Base-by-base conservation (phyloP, 1,140 invertebrate species). In the Gryon sp. region DNA sequence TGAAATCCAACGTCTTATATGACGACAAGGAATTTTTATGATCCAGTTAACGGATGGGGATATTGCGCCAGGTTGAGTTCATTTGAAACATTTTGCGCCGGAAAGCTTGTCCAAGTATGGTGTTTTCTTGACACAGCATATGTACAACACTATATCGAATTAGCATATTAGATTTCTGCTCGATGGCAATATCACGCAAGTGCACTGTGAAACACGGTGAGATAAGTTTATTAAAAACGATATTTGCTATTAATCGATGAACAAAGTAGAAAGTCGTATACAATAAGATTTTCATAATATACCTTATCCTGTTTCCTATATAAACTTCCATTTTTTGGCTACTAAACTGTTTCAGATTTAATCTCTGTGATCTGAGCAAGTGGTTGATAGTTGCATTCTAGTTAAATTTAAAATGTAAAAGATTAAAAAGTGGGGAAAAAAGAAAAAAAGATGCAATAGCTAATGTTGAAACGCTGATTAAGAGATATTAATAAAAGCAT, bases 11-110 rank as follows among this genome's bases (percentile, higher is more conserved):
- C 46, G n/a, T 53, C 38, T 53, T 32, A 43, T 65, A 28, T 36
- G 60, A 65, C 48, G 60, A 65, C 26, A 36, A 55, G 62, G 48
- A 55, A 66, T 55, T 66, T 66, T 66, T 55, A 66, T 50, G 50
- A 53, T 55, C 50, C 40, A 66, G 50, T 66, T 66, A 43, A 55
- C 62, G 38, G 20, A 66, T 53, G 41, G 30, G 26, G 48, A 22
- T 57, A 30, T 48, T 57, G 52, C 52, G 16, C n/a, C 48, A 38
- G 40, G 48, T 26, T 24, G 40, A 53, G 55, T 66, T 66, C 62
- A 20, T 53, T 38, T 18, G 26, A 9, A 20, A 26, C 19, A 66
- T 57, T 57, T 46, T 28, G 36, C 32, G 19, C 24, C 9, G n/a
- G n/a, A 20, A 28, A 9, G 11, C 22, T 43, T 41, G 16, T 11